Evolutionary conservation across 2,113 vertebrate genomes (phyloP), one percentile per base, ranked within the genome.

Genomic region (Cettia cetti): DNA sequence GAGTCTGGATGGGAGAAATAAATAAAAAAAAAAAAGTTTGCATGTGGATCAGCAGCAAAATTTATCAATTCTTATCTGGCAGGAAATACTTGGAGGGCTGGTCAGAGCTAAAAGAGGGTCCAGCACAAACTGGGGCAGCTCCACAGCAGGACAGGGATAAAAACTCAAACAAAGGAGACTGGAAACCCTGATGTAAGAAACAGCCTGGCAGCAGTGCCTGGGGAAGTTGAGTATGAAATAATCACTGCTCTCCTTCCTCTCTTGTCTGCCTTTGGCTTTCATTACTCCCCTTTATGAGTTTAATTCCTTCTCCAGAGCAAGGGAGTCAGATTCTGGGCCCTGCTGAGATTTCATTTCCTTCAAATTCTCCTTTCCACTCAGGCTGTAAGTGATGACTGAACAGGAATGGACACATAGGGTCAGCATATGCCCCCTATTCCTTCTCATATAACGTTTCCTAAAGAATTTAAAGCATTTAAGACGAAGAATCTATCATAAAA

Each of bases 261-360:
- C n/a, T 47, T 60, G 64, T 65, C 59, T 84, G 57, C 21, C 33
- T 85, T 77, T 77, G 54, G 16, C 39, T 90, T 94, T 90, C 63
- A 74, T 90, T 74, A 82, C 66, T 90, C 78, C 35, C 9, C 45
- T 85, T 82, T 70, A 82, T 86, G 45, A 63, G 39, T 92, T 88
- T 59, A 94, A 87, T 91, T 94, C 66, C 33, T 26, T 69, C 68
- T 95, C 59, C 33, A 77, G 70, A 90, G 54, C 9, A 21, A 92
- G 78, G 22, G 18, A 92, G 63, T 65, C 74, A 72, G 21, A 77
- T 70, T 72, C 39, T 5, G 10, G 15, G 30, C 47, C 81, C 54
- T 92, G 50, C 54, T 77, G 74, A 91, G 75, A 70, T 87, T 85
- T 91, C 23, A 69, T 72, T 94, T 91, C 80, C 87, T 91, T 82